phyloP scores from a whole-genome alignment of 2,113 vertebrate species.

The Petroica traversi region DNA sequence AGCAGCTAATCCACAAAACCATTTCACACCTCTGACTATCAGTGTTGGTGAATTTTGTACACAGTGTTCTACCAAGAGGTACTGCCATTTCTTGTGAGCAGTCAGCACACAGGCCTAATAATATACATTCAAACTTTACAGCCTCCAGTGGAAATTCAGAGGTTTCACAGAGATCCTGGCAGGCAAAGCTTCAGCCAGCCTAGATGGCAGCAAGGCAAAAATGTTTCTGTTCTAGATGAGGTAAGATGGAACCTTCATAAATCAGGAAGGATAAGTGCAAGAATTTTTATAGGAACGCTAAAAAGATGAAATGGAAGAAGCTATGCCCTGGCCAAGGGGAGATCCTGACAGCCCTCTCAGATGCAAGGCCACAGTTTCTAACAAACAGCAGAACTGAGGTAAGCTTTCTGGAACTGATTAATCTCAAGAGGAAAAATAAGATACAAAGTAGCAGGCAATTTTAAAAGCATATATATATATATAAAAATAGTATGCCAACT shows the following conservation, averaged over 20 bases:
- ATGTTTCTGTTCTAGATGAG: background rate
- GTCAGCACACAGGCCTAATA: background rate
- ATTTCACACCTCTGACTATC: background rate
- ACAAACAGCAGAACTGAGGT: background rate
- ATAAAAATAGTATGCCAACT: background rate
- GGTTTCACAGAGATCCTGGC: background rate
- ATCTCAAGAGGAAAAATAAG: background rate
- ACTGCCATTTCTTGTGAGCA: background rate
- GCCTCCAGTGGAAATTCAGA: background rate
- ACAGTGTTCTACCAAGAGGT: background rate
- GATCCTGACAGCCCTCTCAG: background rate
- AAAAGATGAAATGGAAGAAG: background rate
- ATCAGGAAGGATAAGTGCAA: background rate
- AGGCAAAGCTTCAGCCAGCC: background rate
- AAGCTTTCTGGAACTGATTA: background rate
- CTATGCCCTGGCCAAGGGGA: background rate
- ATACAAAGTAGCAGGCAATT: background rate
- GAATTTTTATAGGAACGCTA: background rate
- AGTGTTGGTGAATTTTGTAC: background rate
- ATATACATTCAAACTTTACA: background rate
- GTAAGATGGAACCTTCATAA: background rate
- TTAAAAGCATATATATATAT: background rate
- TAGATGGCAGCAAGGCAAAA: background rate
- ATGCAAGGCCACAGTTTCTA: background rate
- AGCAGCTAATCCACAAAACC: constrained; percentile 19